These are phyloP conservation scores for Pseudonaja textilis DNA, from an alignment of 2,113 vertebrate genomes.

Conservation along the genomic window DNA sequence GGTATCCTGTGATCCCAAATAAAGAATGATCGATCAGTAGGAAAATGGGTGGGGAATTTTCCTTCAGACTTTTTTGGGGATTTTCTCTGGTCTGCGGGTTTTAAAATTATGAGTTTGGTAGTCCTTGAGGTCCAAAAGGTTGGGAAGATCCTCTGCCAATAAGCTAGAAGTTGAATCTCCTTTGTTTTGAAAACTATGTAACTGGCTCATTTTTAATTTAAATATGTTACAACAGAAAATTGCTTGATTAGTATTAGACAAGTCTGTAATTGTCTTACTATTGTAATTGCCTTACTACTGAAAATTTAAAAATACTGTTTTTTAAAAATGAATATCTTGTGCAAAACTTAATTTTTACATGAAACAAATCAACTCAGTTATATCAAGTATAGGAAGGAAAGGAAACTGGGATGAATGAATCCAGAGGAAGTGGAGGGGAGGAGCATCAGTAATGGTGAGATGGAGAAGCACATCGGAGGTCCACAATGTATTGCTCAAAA, in stretches of 20 bases:
- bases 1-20: no score
- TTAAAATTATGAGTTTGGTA: no score
- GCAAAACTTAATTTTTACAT: not conserved
- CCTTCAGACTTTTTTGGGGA: no score
- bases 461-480: not conserved
- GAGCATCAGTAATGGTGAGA: not conserved
- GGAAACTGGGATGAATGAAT: not conserved
- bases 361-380: not conserved
- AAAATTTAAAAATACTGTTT: not conserved
- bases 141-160: not conserved
- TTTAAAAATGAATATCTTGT: not conserved
- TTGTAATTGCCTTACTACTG: not conserved
- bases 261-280: not conserved
- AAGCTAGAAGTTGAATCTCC: not conserved
- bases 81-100: no score
- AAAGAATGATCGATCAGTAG: no score
- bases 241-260: not conserved
- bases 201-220: not conserved
- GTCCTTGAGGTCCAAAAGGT: no score
- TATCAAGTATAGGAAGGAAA: not conserved
- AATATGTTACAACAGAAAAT: not conserved
- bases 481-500: not conserved
- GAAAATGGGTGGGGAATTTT: no score
- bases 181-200: not conserved
- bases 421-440: not conserved